A percentile compares a stretch with the other conserved stretches of the same genome.
Conservation (phyloP, 2,888 invertebrate genomes). For the Beris morrisii region DNA sequence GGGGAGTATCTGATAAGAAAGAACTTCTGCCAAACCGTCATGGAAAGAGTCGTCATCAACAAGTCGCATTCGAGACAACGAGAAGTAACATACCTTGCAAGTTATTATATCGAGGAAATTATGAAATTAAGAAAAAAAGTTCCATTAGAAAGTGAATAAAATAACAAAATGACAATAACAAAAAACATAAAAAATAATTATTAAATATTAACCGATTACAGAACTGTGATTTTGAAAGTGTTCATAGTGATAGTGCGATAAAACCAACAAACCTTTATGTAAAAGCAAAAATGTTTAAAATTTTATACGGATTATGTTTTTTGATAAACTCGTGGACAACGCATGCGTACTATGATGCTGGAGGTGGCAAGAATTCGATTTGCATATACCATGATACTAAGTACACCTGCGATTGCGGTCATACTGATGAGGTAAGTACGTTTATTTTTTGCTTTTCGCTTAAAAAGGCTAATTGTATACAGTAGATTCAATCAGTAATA, state of each 20-base stretch:
- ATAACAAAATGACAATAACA: too few relatives aligned
- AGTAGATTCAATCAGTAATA: background rate
- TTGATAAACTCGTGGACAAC: conserved; percentile 16
- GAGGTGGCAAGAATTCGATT: conserved; percentile 3
- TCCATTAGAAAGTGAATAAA: too few relatives aligned
- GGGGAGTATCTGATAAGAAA: conserved; percentile 27
- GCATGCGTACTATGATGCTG: conserved; percentile 6
- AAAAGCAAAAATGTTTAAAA: conserved; percentile 14
- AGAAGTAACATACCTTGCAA: background rate
- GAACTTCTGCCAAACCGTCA: background rate
- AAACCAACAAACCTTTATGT: background rate
- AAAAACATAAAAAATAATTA: too few relatives aligned
- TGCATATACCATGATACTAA: conserved; percentile 47
- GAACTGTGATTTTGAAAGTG: background rate
- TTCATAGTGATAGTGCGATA: background rate
- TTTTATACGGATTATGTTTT: conserved; percentile 14
- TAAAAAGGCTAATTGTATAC: background rate
- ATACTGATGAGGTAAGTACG: conserved; percentile 50
- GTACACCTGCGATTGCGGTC: conserved; percentile 53
- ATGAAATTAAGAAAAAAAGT: too few relatives aligned
- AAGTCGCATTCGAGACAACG: conserved; percentile 9
- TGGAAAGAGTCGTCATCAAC: background rate
- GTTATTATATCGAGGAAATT: too few relatives aligned
- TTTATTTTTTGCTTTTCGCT: background rate
- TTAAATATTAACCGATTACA: too few relatives aligned